Percentiles rank a stretch among this genome's conserved stretches.
Conservation (phyloP, 1,140 invertebrate species). For the Notospermus geniculatus region DNA sequence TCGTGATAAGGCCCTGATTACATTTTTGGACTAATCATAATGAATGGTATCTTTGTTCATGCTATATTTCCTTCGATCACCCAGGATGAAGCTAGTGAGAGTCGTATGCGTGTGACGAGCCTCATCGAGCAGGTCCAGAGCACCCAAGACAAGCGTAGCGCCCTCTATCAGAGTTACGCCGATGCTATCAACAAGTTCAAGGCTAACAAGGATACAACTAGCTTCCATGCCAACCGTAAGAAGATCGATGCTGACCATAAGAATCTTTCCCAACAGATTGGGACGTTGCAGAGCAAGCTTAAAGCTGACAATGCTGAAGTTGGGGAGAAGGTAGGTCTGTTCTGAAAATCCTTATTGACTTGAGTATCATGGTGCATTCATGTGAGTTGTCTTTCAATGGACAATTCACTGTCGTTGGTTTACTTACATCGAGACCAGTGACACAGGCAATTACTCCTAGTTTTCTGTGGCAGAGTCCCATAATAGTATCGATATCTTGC, state of each 20-base stretch:
- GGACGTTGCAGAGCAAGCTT: conserved; percentile 63
- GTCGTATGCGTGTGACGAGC: conserved; percentile 59
- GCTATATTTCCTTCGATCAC: conserved; percentile 14
- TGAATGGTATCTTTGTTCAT: too few species aligned
- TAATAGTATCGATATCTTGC: too few species aligned
- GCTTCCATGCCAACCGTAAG: conserved; percentile 60
- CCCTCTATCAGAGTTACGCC: conserved; percentile 66
- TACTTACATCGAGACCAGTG: too few species aligned
- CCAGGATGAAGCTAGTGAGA: conserved; percentile 63
- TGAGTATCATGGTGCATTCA: too few species aligned
- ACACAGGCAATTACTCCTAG: too few species aligned
- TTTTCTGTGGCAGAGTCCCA: too few species aligned
- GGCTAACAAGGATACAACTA: conserved; percentile 63
- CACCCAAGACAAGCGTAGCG: conserved; percentile 64
- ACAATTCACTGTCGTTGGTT: too few species aligned
- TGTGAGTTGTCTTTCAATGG: too few species aligned
- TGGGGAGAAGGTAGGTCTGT: conserved; percentile 61
- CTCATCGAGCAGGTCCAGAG: conserved; percentile 60
- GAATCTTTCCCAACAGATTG: conserved; percentile 61
- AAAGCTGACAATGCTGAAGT: conserved; percentile 66
- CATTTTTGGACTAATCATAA: too few species aligned
- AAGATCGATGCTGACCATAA: conserved; percentile 67
- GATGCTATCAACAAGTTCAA: conserved; percentile 67
- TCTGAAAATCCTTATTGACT: too few species aligned
- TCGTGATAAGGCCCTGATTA: too few species aligned